Evolutionary conservation across 2,888 invertebrate genomes (phyloP).

Genomic region (Slavum lentiscoides): DNA sequence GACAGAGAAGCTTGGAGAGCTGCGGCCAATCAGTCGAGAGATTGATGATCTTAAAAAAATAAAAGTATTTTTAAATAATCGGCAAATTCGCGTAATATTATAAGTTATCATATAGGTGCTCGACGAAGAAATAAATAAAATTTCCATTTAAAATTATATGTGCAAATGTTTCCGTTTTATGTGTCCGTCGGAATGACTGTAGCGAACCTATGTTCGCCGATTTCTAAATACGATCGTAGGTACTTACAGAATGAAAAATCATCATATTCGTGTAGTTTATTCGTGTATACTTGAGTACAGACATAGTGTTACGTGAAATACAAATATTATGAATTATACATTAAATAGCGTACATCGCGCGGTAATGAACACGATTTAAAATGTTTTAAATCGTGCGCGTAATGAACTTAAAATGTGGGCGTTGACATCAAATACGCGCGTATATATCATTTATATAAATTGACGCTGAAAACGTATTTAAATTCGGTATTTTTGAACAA

Average conservation of each 20-base stretch:
- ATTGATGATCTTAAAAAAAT: too few species aligned
- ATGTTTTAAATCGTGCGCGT: not conserved
- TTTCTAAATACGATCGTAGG: too few species aligned
- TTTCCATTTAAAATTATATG: not conserved
- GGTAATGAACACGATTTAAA: constrained; percentile 6
- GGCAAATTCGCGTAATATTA: not conserved
- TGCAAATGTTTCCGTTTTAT: not conserved
- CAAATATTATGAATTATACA: constrained; percentile 38
- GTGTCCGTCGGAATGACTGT: not conserved
- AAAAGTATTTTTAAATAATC: not conserved
- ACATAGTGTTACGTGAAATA: not conserved
- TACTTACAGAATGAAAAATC: too few species aligned
- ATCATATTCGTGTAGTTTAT: not conserved
- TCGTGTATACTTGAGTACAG: not conserved
- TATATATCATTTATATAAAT: constrained; percentile 4
- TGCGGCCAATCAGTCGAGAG: too few species aligned
- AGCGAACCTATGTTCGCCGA: too few species aligned
- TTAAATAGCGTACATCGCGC: not conserved
- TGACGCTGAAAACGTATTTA: constrained; percentile 1
- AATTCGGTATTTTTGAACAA: not conserved
- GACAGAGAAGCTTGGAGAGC: too few species aligned
- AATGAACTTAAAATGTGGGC: constrained; percentile 24
- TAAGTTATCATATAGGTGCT: not conserved
- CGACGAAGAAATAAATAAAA: not conserved
- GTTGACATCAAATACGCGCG: not conserved